These are phyloP conservation scores for Mythimna vitellina DNA, from an alignment of 2,888 invertebrate species.

Conservation along the genomic window DNA sequence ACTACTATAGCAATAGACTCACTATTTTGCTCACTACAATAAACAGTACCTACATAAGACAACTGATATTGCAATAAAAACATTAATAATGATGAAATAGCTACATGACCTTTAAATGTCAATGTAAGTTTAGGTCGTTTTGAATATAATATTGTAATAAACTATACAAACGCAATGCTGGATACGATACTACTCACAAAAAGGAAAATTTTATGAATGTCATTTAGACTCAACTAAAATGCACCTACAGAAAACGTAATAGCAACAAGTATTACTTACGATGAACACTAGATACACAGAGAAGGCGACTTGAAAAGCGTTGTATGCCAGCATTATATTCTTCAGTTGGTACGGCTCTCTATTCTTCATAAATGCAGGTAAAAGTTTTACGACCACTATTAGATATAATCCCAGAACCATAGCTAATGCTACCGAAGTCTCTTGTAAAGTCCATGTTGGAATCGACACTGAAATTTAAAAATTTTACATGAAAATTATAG, in stretches of 20 bases:
- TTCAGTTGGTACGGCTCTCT: constrained; percentile 92
- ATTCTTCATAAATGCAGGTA: constrained; percentile 93
- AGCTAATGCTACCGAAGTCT: constrained; percentile 72
- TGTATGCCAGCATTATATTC: constrained; percentile 92
- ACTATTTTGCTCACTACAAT: background rate
- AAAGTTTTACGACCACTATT: constrained; percentile 91
- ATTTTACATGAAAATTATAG: background rate
- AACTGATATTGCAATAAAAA: background rate
- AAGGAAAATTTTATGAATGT: background rate
- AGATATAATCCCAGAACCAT: constrained; percentile 92
- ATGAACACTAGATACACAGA: constrained; percentile 91
- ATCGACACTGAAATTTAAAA: constrained; percentile 66
- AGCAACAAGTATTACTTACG: constrained; percentile 83
- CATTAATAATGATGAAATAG: background rate
- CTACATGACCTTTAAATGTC: background rate
- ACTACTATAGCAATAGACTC: background rate
- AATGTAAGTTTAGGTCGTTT: background rate
- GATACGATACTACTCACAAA: background rate
- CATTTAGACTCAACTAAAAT: too few relatives aligned
- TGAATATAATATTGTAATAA: background rate
- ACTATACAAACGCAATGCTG: background rate
- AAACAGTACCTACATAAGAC: background rate
- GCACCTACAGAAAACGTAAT: constrained; percentile 7
- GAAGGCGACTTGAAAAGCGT: constrained; percentile 92
- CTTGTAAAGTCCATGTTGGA: constrained; percentile 76